Evolutionary conservation across 1,140 invertebrate genomes (phyloP).

Genomic region (Drosophila azteca): DNA sequence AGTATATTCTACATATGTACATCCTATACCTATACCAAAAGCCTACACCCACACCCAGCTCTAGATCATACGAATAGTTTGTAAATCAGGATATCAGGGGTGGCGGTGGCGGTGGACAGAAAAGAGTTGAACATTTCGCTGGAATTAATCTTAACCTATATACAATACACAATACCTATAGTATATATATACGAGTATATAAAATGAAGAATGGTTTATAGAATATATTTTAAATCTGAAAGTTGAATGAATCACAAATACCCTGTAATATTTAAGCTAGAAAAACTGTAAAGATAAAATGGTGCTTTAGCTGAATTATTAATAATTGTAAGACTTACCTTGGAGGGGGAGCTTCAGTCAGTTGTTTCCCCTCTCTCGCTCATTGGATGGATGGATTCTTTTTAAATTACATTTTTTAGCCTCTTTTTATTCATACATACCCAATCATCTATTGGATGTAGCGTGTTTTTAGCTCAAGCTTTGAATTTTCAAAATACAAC

Average conservation of each 20-base stretch:
- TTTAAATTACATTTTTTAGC: constrained; percentile 53
- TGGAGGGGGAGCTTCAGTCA: constrained; percentile 31
- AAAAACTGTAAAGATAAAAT: constrained; percentile 74
- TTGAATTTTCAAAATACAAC: constrained; percentile 31
- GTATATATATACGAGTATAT: constrained; percentile 4
- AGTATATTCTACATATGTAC: constrained; percentile 14
- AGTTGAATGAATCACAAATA: constrained; percentile 46
- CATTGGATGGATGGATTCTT: constrained; percentile 30
- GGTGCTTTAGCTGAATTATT: constrained; percentile 84
- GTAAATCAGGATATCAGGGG: constrained; percentile 33
- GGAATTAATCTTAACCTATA: constrained; percentile 2
- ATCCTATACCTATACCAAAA: constrained; percentile 24
- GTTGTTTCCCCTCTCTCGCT: constrained; percentile 45
- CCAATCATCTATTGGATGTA: constrained; percentile 28
- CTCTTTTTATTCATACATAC: constrained; percentile 30
- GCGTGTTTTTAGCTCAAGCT: constrained; percentile 52
- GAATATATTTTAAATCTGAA: constrained; percentile 47
- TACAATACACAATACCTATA: constrained; percentile 9
- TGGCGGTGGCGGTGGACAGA: not conserved
- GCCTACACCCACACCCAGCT: constrained; percentile 5
- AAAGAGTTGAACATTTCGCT: constrained; percentile 1
- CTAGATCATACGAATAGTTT: constrained; percentile 23
- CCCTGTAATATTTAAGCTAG: constrained; percentile 56
- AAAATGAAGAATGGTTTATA: not conserved
- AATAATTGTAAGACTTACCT: constrained; percentile 70